Base-by-base conservation (phyloP, 1,140 invertebrate species). In the Orchesella cincta region DNA sequence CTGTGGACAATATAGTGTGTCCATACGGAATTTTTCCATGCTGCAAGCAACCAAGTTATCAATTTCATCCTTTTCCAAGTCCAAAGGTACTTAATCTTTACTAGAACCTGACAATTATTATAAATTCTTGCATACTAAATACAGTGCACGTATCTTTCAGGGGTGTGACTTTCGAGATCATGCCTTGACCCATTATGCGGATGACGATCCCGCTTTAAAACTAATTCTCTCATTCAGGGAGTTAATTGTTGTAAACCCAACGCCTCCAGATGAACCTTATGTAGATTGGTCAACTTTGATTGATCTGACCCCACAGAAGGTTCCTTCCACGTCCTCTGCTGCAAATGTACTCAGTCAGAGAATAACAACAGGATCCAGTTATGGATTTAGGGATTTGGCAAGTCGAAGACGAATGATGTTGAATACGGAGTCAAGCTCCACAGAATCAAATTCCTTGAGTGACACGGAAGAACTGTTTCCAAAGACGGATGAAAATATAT, bases 31-130 rank as follows among this genome's bases (percentile, higher is more conserved):
- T 91, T 39, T 94, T 92, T 86, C 92, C 93, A 0, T 96, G 94
- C 84, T 97, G 94, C 84, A 92, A 93, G 70, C 91, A 93, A 85
- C 88, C 91, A 82, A 91, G 93, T 26, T 92, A 93, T 81, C 88
- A 91, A 80, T 95, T 92, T 86, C 92, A 94, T 84, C 89, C 89
- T 73, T 76, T 91, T 80, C 85, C 87, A 73, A 67, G 33, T 23
- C n/a, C 51, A 71, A 79, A 34, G 16, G 72, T 75, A 75, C 46
- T 57, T 8, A 46, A 46, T 8, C 5, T 46, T 8, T 46, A 46
- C n/a, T n/a, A n/a, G n/a, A n/a, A n/a, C n/a, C n/a, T n/a, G n/a
- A n/a, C n/a, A n/a, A n/a, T n/a, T 46, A 46, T 20, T 64, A 64
- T 14, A 64, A 5, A 26, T 64, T 64, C 23, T 26, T 64, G 57